These are phyloP conservation scores for Drosophila rubida DNA, from an alignment of 2,888 invertebrate genomes.

Conservation along the genomic window DNA sequence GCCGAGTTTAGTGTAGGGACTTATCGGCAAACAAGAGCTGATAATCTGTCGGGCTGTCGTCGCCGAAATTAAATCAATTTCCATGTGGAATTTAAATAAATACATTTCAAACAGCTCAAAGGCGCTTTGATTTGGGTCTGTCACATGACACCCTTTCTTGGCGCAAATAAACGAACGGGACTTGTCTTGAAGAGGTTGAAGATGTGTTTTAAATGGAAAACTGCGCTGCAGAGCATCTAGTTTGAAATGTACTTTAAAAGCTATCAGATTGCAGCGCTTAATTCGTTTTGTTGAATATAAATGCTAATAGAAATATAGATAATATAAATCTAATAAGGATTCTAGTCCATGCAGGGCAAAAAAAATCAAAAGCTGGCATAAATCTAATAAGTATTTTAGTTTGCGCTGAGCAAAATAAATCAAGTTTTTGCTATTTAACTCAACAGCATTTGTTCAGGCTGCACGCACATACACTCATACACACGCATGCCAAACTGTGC, in stretches of 20 bases:
- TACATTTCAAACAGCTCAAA: slow-evolving; percentile 10
- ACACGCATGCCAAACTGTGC: no score
- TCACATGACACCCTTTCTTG: neutral
- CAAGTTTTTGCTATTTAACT: no score
- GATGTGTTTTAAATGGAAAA: neutral
- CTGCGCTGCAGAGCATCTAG: neutral
- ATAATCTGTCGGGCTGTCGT: slow-evolving; percentile 30
- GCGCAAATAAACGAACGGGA: neutral
- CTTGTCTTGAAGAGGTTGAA: neutral
- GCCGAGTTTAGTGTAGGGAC: slow-evolving; percentile 20
- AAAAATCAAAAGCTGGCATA: no score
- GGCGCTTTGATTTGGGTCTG: slow-evolving; percentile 19
- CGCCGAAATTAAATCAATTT: slow-evolving; percentile 33
- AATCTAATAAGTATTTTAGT: no score
- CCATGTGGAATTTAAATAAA: slow-evolving; percentile 17
- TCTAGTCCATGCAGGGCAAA: no score
- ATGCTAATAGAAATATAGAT: no score
- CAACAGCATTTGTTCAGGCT: no score
- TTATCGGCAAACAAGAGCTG: slow-evolving; percentile 21
- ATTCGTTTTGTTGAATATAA: no score
- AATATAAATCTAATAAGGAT: no score
- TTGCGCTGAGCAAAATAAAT: no score
- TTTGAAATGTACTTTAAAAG: neutral
- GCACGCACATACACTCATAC: no score
- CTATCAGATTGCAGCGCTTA: no score